Conservation (phyloP, 1,140 invertebrate species). For the Bilobella aurantiaca region DNA sequence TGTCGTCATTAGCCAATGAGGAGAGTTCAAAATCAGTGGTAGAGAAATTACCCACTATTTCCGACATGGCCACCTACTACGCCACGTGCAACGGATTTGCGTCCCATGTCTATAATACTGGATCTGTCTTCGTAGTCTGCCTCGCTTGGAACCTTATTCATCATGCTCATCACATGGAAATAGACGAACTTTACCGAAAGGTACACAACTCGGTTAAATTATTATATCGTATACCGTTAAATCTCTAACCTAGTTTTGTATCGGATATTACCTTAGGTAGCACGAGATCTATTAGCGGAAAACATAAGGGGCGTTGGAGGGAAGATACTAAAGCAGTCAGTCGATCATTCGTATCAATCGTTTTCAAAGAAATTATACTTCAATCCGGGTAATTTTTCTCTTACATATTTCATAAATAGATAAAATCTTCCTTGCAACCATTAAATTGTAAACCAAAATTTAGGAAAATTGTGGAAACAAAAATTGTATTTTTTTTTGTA, state of each 20-base stretch:
- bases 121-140: background rate
- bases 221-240: background rate
- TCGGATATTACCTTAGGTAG: no score
- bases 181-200: background rate
- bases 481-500: no score
- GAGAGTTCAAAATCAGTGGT: background rate
- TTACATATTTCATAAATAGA: background rate
- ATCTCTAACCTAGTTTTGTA: background rate
- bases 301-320: background rate
- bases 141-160: background rate
- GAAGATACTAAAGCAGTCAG: background rate
- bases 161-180: background rate
- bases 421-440: background rate
- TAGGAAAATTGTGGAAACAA: no score
- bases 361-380: background rate
- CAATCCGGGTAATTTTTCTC: background rate
- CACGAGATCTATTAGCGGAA: background rate
- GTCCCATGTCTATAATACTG: background rate
- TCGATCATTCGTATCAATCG: background rate
- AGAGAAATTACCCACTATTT: background rate
- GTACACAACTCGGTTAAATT: background rate
- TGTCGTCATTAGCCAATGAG: no score
- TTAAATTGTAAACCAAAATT: background rate
- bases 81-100: background rate
- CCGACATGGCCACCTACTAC: background rate